phyloP scores from a whole-genome alignment of 2,888 invertebrate species.

The Lithophane semibrunnea region DNA sequence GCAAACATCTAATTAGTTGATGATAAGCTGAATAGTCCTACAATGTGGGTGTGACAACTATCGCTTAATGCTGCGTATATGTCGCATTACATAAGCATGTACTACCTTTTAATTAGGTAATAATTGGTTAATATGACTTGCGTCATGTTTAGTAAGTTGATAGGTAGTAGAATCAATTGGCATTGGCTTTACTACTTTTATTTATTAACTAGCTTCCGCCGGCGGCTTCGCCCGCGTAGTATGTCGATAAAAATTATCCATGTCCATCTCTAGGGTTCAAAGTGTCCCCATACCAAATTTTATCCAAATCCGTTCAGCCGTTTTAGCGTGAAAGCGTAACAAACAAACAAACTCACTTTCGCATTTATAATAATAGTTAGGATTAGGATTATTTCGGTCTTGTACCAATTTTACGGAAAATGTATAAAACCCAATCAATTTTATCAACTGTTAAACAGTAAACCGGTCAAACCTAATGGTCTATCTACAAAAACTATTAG shows the following conservation, averaged over 20 bases:
- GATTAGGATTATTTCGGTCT: neutral
- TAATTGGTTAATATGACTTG: slow-evolving; percentile 2
- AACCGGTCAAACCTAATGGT: neutral
- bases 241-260: no score
- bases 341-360: no score
- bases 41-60: slow-evolving; percentile 68
- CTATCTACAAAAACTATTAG: neutral
- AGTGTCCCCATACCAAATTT: no score
- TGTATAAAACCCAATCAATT: neutral
- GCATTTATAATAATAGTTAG: no score
- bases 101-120: slow-evolving; percentile 29
- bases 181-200: neutral
- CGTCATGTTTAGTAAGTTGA: neutral
- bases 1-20: slow-evolving; percentile 50
- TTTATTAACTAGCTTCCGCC: neutral
- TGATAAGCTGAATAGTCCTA: slow-evolving; percentile 47
- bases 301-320: no score
- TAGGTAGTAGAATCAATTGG: neutral
- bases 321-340: no score
- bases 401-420: neutral
- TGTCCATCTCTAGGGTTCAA: no score
- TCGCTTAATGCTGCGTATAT: slow-evolving; percentile 44
- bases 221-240: no score
- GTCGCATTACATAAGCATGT: slow-evolving; percentile 38
- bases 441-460: neutral